Base-by-base conservation (phyloP, 2,888 invertebrate genomes). In the Parnassius orleans region DNA sequence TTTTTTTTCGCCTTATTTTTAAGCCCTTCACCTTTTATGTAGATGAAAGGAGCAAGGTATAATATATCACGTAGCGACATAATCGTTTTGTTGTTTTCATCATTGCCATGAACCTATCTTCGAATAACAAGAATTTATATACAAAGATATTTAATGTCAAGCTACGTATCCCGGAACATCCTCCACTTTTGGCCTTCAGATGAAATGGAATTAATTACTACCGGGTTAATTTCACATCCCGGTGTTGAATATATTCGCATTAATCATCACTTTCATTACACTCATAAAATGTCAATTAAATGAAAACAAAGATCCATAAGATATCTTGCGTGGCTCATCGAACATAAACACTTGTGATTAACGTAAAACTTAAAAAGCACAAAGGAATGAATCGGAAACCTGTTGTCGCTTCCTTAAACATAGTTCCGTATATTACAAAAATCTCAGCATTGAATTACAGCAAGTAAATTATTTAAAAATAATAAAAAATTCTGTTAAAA, bases 181-280 rank as follows among this genome's bases (percentile, higher is more conserved):
- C 48, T 50, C 14, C 46, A 54, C 24, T 24, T 51, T 14, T 56
- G 63, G 56, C 60, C 63, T 63, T 60, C 51, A 52, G 52, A 57
- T 33, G 55, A 60, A 60, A 56, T 47, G 33, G 12, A 53, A 43
- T 60, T 63, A 57, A 60, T 52, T 47, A 53, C 63, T 63, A 63
- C 63, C 63, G 63, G 60, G 63, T 63, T 63, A 50, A 51, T 46
- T 44, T 56, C 42, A 56, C 51, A 57, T 60, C 56, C 51, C 55
- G 58, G 47, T 56, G n/a, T 52, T 41, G 41, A 50, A 44, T 53
- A 46, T 46, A 42, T 46, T 53, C 15, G 56, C 43, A 63, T 63
- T 56, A 63, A 63, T 63, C 63, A 58, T 58, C 48, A 62, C 63
- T 58, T 63, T 63, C 58, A 58, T 58, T 58, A 24, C 46, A 11